Evolutionary conservation across 2,113 vertebrate species (phyloP).

Genomic region (Isurus oxyrinchus): DNA sequence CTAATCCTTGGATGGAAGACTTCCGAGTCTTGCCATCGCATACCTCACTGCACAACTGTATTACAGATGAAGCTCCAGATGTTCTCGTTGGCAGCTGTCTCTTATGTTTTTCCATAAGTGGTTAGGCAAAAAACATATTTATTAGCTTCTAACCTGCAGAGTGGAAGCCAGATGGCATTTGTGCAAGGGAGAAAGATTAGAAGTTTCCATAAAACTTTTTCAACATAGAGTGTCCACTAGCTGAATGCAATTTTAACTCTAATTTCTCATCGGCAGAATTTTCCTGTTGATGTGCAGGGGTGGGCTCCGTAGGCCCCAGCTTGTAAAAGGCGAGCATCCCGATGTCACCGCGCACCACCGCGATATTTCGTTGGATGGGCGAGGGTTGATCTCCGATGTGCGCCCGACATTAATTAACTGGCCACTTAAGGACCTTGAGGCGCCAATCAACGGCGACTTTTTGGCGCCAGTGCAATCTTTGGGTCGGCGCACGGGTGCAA

Average conservation of each 20-base stretch:
- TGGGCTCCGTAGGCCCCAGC: too few relatives aligned
- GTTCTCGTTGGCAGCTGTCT: background rate
- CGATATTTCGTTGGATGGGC: too few relatives aligned
- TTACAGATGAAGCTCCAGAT: constrained; percentile 25
- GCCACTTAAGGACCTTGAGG: too few relatives aligned
- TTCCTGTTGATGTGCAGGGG: too few relatives aligned
- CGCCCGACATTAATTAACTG: too few relatives aligned
- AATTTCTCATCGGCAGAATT: background rate
- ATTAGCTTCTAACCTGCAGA: constrained; percentile 9
- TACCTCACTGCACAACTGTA: background rate
- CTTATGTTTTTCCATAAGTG: constrained; percentile 3
- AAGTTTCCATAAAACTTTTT: background rate
- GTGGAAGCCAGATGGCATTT: background rate
- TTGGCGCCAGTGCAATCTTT: too few relatives aligned
- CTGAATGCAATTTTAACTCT: background rate
- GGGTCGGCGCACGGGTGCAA: too few relatives aligned
- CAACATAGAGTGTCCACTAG: background rate
- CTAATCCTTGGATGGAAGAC: background rate
- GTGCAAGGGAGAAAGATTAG: background rate
- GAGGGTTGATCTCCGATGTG: too few relatives aligned
- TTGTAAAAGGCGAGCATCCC: too few relatives aligned
- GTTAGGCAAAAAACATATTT: background rate
- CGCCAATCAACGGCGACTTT: too few relatives aligned
- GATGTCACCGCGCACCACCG: too few relatives aligned
- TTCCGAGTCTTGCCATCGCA: background rate